Percentiles rank a stretch among this genome's conserved stretches.
phyloP scores from a whole-genome alignment of 2,888 invertebrate species.

The Chrysodeixis includens region DNA sequence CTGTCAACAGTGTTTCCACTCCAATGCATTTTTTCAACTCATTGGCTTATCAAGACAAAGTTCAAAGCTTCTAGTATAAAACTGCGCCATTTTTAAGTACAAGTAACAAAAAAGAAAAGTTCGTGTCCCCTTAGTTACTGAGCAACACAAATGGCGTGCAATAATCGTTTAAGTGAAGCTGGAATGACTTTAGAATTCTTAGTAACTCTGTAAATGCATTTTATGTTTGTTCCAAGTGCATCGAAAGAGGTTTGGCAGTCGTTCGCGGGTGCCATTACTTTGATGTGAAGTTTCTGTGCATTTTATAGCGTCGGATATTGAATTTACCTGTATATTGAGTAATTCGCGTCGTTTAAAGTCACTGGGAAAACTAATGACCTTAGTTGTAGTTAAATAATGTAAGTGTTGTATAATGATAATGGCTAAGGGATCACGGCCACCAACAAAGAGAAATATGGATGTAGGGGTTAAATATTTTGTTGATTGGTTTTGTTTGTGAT shows the following conservation, averaged over 20 bases:
- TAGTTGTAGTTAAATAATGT: too few relatives aligned
- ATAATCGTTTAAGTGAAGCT: conserved; percentile 46
- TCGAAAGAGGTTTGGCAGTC: conserved; percentile 33
- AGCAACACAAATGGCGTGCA: conserved; percentile 33
- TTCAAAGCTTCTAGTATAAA: conserved; percentile 21
- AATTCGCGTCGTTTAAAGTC: conserved; percentile 15
- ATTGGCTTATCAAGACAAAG: conserved; percentile 35
- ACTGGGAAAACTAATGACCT: conserved; percentile 10
- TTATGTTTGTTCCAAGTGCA: conserved; percentile 49
- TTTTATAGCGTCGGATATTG: conserved; percentile 47
- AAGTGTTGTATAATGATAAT: too few relatives aligned
- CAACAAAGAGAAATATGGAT: too few relatives aligned
- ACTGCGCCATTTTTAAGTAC: conserved; percentile 3
- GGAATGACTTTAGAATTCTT: conserved; percentile 47
- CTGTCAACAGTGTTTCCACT: conserved; percentile 16
- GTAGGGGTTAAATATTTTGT: too few relatives aligned
- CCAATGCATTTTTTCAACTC: conserved; percentile 36
- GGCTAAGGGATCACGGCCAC: too few relatives aligned
- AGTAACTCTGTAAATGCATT: conserved; percentile 44
- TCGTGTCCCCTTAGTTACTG: conserved; percentile 38
- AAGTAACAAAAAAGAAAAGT: conserved; percentile 22
- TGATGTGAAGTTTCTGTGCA: conserved; percentile 31
- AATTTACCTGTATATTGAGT: conserved; percentile 35
- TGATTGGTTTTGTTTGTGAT: too few relatives aligned
- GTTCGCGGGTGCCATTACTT: conserved; percentile 38